Base-by-base conservation (phyloP, 1,140 invertebrate species). In the Andricus grossulariae region DNA sequence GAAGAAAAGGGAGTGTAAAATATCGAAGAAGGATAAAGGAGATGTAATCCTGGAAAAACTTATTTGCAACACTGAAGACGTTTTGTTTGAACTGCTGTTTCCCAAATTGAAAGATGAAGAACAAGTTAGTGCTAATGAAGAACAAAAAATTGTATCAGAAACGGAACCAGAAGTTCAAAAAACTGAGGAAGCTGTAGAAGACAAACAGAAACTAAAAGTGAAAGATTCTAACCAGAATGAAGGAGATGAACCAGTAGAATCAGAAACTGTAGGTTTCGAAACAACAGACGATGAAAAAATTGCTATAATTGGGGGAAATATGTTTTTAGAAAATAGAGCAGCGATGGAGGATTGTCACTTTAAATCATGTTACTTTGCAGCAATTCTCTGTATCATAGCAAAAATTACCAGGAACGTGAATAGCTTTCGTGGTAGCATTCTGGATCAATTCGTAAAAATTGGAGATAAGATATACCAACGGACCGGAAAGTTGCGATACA, bases 41-140 rank as follows among this genome's bases (percentile, higher is more conserved):
- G 82, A 85, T 16, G 1, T 18, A 1, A 8, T 82, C 45, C 39
- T 87, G 15, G 77, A 86, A 19, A 86, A 84, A 80, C 73, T 86
- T 18, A 49, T 85, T 21, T 84, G 80, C 39, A 76, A 88, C n/a
- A 85, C 85, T 1, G 86, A 88, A 78, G 83, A 89, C 32, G 15
- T 91, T 11, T 39, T 91, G 45, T 81, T 91, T 6, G 83, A 90
- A 72, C 39, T 91, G 50, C 76, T 91, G 7, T 87, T 91, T 70
- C 83, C 87, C n/a, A 39, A 19, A n/a, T 4, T 72, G 4, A 71
- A 80, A 54, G 21, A 70, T 15, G 32, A 71, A 12, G 70, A 83
- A 25, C 76, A 85, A 75, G 80, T 83, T 79, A 72, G 75, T 16
- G 10, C 16, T 18, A 32, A 21, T n/a, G 39, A 45, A 45, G 39